Evolutionary conservation across 2,888 invertebrate species (phyloP).

Genomic region (Thumatha senex): DNA sequence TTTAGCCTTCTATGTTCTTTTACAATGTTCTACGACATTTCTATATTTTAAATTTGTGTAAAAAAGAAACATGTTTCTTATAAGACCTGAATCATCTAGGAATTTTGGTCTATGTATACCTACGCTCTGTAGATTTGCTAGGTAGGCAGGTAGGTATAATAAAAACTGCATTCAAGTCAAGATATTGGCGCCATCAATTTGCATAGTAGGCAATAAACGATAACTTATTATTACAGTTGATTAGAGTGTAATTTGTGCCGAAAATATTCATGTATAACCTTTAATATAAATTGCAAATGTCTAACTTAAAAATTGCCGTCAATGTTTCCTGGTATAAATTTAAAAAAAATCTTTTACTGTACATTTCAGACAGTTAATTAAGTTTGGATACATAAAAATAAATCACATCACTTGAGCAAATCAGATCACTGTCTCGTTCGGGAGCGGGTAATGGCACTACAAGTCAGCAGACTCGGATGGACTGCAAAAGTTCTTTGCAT

Average conservation of each 20-base stretch:
- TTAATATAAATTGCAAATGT: slow-evolving; percentile 16
- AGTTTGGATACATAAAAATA: too few relatives aligned
- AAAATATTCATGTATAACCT: slow-evolving; percentile 19
- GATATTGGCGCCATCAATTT: slow-evolving; percentile 39
- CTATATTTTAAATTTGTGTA: neutral
- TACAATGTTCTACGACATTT: too few relatives aligned
- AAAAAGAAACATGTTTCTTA: too few relatives aligned
- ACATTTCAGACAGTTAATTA: slow-evolving; percentile 21
- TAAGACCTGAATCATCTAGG: neutral
- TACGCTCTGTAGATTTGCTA: neutral
- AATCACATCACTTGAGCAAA: too few relatives aligned
- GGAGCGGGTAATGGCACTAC: too few relatives aligned
- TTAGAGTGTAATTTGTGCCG: slow-evolving; percentile 24
- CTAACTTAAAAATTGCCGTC: slow-evolving; percentile 25
- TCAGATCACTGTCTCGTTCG: too few relatives aligned
- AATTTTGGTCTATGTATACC: neutral
- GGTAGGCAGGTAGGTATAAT: slow-evolving; percentile 10
- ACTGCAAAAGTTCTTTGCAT: too few relatives aligned
- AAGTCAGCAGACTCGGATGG: too few relatives aligned
- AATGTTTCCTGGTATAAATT: slow-evolving; percentile 6
- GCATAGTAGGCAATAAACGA: slow-evolving; percentile 26
- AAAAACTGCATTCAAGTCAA: slow-evolving; percentile 38
- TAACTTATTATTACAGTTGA: slow-evolving; percentile 17
- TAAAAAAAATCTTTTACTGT: slow-evolving; percentile 30
- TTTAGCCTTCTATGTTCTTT: too few relatives aligned